Percentiles rank a stretch among this genome's conserved stretches.
phyloP scores from a whole-genome alignment of 2,888 invertebrate species.

The Elegia similella region DNA sequence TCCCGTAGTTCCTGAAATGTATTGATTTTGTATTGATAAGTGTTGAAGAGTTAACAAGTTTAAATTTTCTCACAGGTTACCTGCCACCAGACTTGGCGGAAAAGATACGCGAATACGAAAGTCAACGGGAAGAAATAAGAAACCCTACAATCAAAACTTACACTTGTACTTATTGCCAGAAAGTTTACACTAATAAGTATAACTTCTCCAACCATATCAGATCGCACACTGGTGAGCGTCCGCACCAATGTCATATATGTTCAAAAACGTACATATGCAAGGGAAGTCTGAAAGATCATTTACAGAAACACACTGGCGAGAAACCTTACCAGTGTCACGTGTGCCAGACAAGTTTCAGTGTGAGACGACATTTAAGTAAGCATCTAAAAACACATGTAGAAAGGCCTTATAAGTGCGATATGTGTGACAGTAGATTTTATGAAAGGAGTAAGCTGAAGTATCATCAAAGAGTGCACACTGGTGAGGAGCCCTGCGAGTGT shows the following conservation, averaged over 20 bases:
- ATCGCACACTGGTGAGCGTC: background rate
- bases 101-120: background rate
- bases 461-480: slow-evolving; percentile 21
- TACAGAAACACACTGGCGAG: background rate
- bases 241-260: background rate
- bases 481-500: slow-evolving; percentile 22
- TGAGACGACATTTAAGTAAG: slow-evolving; percentile 14
- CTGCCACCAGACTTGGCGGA: background rate
- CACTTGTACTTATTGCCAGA: background rate
- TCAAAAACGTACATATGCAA: background rate
- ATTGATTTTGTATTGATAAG: no score
- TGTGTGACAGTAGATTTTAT: background rate
- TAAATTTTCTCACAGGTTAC: background rate
- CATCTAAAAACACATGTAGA: slow-evolving; percentile 12
- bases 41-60: background rate
- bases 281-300: background rate
- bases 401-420: background rate
- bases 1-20: no score
- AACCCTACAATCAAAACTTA: background rate
- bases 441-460: background rate
- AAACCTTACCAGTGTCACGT: background rate
- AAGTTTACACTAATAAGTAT: background rate
- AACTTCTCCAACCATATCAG: background rate
- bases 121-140: background rate
- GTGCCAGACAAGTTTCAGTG: background rate